Evolutionary conservation across 2,113 vertebrate genomes (phyloP).

Genomic region (Ptyas mucosa): DNA sequence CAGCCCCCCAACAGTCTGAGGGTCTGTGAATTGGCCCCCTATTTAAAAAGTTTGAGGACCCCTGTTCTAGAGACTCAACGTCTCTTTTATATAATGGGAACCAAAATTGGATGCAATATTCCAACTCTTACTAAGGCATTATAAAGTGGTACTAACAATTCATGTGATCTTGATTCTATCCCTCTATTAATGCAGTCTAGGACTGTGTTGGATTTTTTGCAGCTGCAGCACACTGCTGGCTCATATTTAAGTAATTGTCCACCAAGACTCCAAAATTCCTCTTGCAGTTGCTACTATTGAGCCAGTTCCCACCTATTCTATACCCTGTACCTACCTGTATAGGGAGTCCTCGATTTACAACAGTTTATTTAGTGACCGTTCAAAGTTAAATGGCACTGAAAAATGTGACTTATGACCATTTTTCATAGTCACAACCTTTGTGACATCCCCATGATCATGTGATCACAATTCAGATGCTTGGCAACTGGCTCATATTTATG

Average conservation of each 20-base stretch:
- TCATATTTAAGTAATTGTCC: background rate
- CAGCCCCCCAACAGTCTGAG: too few relatives aligned
- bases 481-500: background rate
- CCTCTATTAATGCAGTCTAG: background rate
- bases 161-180: background rate
- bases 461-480: background rate
- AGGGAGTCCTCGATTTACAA: background rate
- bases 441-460: background rate
- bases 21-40: too few relatives aligned
- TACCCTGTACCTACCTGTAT: background rate
- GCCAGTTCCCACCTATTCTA: background rate
- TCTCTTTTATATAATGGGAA: background rate
- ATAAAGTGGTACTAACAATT: background rate
- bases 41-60: too few relatives aligned
- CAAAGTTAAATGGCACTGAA: background rate
- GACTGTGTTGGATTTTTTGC: background rate
- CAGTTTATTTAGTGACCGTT: background rate
- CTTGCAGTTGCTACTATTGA: background rate
- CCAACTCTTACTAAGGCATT: background rate
- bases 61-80: background rate
- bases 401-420: background rate
- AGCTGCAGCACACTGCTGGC: background rate
- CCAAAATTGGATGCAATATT: background rate
- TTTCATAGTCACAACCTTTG: background rate
- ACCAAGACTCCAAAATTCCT: background rate